These are phyloP conservation scores for Proisotoma minuta DNA, from an alignment of 2,888 invertebrate genomes.

Conservation along the genomic window DNA sequence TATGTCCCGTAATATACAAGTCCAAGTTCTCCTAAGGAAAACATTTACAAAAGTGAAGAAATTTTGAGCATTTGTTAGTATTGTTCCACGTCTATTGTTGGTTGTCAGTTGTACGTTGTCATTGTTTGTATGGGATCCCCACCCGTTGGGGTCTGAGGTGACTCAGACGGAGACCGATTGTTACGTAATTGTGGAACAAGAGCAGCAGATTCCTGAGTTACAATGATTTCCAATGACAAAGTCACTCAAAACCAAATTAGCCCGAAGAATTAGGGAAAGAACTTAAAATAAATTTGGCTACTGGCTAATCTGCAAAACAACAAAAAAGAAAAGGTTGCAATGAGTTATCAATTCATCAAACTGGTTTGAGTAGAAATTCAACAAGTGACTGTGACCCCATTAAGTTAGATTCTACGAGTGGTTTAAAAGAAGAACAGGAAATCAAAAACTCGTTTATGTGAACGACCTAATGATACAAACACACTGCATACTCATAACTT, in stretches of 20 bases:
- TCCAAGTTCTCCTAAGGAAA: conserved; percentile 28
- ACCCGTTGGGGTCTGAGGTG: conserved; percentile 10
- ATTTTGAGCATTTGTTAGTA: conserved; percentile 25
- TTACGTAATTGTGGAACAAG: conserved; percentile 38
- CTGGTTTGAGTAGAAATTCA: conserved; percentile 8
- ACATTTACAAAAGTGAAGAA: conserved; percentile 28
- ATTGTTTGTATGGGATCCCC: conserved; percentile 21
- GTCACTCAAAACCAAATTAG: conserved; percentile 36
- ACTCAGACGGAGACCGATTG: conserved; percentile 18
- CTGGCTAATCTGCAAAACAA: conserved; percentile 44
- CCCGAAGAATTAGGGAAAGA: conserved; percentile 42
- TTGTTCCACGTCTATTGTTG: conserved; percentile 28
- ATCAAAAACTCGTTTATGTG: conserved; percentile 40
- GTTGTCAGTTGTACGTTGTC: conserved; percentile 24
- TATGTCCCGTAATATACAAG: conserved; percentile 24
- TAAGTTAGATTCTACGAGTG: conserved; percentile 34
- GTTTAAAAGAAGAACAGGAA: conserved; percentile 43
- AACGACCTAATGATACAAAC: conserved; percentile 38
- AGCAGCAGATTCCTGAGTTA: conserved; percentile 46
- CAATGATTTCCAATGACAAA: conserved; percentile 28
- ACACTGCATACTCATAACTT: no score
- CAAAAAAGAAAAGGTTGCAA: conserved; percentile 22
- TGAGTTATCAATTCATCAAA: conserved; percentile 12
- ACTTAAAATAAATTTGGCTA: conserved; percentile 43
- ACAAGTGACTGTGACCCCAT: conserved; percentile 32